Evolutionary conservation across 2,888 invertebrate genomes (phyloP), one percentile per base, ranked within the genome.

Genomic region (Cephus nigrinus): DNA sequence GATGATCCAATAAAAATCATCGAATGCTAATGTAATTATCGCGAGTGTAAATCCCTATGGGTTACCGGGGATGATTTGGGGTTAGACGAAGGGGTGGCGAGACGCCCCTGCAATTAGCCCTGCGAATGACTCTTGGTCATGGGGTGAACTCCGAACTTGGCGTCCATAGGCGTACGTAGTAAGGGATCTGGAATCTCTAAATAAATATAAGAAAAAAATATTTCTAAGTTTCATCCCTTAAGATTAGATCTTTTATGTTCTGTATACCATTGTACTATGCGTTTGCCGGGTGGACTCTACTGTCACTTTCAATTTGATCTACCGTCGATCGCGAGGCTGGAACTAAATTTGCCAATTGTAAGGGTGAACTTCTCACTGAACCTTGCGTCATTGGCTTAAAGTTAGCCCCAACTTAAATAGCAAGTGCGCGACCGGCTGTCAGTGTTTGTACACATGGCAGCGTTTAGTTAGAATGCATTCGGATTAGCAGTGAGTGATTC

Each of bases 21-120:
- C 86, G 90, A 88, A 90, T 90, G 90, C 90, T 90, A 90, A 90
- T 90, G 90, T 89, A 90, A 90, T 90, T 90, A 90, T 88, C 86
- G 88, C 85, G 76, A 83, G 86, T 85, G 84, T 86, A 83, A 86
- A 87, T 89, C 89, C 89, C 87, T 86, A 84, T 86, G 88, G 88
- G 88, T 87, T 85, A 85, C 84, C 85, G 85, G 85, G 83, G 83
- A 88, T 87, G 88, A 86, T 87, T 86, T 84, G 83, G 84, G 87
- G 84, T 86, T 82, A 82, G 86, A 81, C 80, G 75, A 73, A 74
- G 82, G 74, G 76, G 74, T 78, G 77, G 81, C 79, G 83, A 83
- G 85, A 86, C 90, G 89, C 90, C 90, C 90, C 87, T 87, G 85
- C 90, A 90, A 90, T 90, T 90, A 90, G 88, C 84, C 83, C 86